These are phyloP conservation scores for Apodemia duryi DNA, from an alignment of 2,888 invertebrate species.

Conservation along the genomic window DNA sequence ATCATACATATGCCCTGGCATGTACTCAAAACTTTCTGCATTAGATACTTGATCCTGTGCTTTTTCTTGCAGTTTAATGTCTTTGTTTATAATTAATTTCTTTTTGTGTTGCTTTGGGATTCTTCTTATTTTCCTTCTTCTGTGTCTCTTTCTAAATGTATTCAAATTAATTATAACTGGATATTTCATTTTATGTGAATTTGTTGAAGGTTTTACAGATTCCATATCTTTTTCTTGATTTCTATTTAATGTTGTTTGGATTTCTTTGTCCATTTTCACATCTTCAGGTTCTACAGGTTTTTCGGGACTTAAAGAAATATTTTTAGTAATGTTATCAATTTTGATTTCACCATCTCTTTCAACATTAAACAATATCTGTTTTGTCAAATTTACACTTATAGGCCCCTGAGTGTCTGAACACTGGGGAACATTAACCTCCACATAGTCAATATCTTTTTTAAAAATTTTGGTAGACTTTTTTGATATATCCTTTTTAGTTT, in stretches of 20 bases:
- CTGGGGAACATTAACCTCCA: conserved; percentile 60
- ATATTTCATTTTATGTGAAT: conserved; percentile 38
- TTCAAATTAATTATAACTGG: conserved; percentile 61
- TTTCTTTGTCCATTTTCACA: conserved; percentile 55
- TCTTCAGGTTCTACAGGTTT: conserved; percentile 37
- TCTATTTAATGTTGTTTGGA: conserved; percentile 56
- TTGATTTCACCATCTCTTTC: conserved; percentile 58
- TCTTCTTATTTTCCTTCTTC: conserved; percentile 45
- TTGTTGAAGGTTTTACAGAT: conserved; percentile 21
- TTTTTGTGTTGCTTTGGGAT: conserved; percentile 44
- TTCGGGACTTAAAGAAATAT: conserved; percentile 43
- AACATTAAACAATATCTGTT: conserved; percentile 70
- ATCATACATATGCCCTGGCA: conserved; percentile 79
- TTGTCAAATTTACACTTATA: conserved; percentile 67
- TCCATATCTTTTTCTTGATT: conserved; percentile 32
- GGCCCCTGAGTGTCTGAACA: conserved; percentile 43
- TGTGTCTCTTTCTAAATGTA: conserved; percentile 49
- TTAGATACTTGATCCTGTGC: conserved; percentile 67
- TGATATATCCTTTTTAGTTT: conserved; percentile 47
- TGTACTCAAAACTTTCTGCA: conserved; percentile 84
- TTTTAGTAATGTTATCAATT: conserved; percentile 49
- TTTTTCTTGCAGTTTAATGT: conserved; percentile 46
- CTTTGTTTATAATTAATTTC: conserved; percentile 36
- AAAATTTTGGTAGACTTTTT: conserved; percentile 61
- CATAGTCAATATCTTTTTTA: conserved; percentile 59